A percentile compares a stretch with the other conserved stretches of the same genome.
Conservation (phyloP, 2,888 invertebrate genomes). For the Sesia apiformis region DNA sequence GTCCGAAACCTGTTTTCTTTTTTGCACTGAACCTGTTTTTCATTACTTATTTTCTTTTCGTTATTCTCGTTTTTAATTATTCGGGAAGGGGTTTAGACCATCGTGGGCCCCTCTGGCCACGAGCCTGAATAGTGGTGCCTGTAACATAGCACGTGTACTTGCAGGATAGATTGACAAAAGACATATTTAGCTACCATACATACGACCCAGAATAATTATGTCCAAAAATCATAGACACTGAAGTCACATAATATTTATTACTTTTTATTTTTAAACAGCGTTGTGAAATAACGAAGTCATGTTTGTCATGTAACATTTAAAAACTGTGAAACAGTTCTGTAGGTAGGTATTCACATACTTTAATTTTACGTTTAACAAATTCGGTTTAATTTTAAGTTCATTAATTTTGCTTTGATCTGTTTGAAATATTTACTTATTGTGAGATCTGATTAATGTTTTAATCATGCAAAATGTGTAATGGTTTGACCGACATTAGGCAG, state of each 20-base stretch:
- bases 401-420: conserved; percentile 74
- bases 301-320: conserved; percentile 37
- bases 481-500: conserved; percentile 1
- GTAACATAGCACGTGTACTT: neutral
- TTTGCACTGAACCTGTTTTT: no score
- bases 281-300: conserved; percentile 47
- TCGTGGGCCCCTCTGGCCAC: no score
- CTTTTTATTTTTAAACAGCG: conserved; percentile 30
- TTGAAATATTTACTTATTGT: conserved; percentile 44
- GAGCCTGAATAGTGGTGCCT: neutral
- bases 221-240: neutral
- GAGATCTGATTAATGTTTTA: conserved; percentile 49
- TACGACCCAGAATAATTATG: neutral
- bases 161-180: neutral
- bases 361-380: conserved; percentile 52
- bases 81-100: no score
- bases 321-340: conserved; percentile 27
- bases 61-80: no score
- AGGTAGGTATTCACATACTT: conserved; percentile 63
- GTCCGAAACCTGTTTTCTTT: no score
- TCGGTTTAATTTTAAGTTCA: conserved; percentile 52
- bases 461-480: conserved; percentile 34
- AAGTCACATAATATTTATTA: conserved; percentile 7
- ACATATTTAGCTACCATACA: neutral
- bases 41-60: no score